phyloP scores from a whole-genome alignment of 1,140 invertebrate genomes.

The Drosophila equinoxialis region DNA sequence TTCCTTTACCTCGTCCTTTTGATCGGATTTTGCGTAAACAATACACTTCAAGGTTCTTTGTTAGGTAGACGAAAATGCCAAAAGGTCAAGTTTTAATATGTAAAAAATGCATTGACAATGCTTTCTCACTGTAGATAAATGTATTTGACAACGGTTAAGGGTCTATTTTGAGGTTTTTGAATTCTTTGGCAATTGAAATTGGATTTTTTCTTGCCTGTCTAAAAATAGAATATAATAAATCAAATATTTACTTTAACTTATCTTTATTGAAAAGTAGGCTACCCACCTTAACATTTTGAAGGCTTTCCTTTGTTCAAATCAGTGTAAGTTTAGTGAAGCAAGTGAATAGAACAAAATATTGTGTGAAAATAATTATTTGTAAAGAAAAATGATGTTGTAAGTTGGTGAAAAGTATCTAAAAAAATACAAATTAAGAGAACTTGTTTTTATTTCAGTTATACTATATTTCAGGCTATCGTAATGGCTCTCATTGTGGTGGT shows the following conservation, averaged over 20 bases:
- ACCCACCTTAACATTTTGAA: no score
- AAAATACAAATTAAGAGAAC: no score
- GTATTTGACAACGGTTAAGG: constrained; percentile 17
- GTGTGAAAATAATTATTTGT: no score
- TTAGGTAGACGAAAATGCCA: constrained; percentile 5
- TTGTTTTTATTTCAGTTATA: background rate
- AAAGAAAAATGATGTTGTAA: no score
- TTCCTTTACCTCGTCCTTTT: background rate
- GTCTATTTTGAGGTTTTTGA: background rate
- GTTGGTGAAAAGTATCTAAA: no score
- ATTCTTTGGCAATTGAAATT: constrained; percentile 1
- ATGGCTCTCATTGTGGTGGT: background rate
- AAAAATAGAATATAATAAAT: background rate
- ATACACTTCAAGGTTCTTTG: constrained; percentile 65
- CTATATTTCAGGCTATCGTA: background rate
- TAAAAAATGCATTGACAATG: constrained; percentile 47
- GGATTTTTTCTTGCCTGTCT: no score
- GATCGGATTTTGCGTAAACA: constrained; percentile 54
- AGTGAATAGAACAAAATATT: no score
- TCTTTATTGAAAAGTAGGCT: no score
- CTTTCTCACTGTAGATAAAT: background rate
- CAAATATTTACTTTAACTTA: background rate
- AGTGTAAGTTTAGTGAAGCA: no score
- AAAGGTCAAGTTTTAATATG: constrained; percentile 54
- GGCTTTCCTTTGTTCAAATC: no score